Conservation (phyloP, 2,888 invertebrate species). For the Acanthococcus lagerstroemiae region DNA sequence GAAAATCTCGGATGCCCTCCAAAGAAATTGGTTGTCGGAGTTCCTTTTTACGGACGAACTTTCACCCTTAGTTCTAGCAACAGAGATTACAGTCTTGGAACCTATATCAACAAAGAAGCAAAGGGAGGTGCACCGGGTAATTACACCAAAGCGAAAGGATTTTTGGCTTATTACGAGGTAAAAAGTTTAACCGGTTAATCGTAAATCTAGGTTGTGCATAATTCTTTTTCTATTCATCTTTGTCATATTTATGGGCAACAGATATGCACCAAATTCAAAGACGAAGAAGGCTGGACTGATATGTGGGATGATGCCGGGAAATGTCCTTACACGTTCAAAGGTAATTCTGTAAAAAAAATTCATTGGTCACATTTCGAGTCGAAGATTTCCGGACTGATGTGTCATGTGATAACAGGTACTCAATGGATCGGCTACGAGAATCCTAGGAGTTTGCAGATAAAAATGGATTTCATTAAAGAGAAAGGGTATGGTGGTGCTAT, state of each 20-base stretch:
- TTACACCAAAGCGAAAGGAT: conserved; percentile 77
- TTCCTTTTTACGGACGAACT: conserved; percentile 80
- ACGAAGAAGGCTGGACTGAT: conserved; percentile 65
- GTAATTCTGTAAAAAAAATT: conserved; percentile 40
- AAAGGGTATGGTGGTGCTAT: conserved; percentile 79
- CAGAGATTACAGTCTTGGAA: conserved; percentile 71
- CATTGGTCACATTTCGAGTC: background rate
- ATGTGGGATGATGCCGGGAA: conserved; percentile 74
- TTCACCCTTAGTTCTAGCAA: conserved; percentile 73
- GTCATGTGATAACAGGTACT: conserved; percentile 46
- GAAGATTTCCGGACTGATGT: too few species aligned
- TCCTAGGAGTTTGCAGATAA: conserved; percentile 67
- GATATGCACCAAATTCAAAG: conserved; percentile 68
- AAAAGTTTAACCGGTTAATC: conserved; percentile 21
- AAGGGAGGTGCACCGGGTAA: conserved; percentile 77
- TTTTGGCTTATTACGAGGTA: conserved; percentile 77
- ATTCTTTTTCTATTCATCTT: background rate
- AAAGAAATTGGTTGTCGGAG: conserved; percentile 75
- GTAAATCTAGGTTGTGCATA: background rate
- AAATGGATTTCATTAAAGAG: conserved; percentile 77
- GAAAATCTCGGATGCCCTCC: conserved; percentile 79
- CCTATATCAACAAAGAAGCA: conserved; percentile 82
- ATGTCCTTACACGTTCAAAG: conserved; percentile 77
- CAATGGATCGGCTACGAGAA: conserved; percentile 90
- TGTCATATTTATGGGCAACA: conserved; percentile 39